These are phyloP conservation scores for Rhea pennata DNA, from an alignment of 2,113 vertebrate species.

Conservation along the genomic window DNA sequence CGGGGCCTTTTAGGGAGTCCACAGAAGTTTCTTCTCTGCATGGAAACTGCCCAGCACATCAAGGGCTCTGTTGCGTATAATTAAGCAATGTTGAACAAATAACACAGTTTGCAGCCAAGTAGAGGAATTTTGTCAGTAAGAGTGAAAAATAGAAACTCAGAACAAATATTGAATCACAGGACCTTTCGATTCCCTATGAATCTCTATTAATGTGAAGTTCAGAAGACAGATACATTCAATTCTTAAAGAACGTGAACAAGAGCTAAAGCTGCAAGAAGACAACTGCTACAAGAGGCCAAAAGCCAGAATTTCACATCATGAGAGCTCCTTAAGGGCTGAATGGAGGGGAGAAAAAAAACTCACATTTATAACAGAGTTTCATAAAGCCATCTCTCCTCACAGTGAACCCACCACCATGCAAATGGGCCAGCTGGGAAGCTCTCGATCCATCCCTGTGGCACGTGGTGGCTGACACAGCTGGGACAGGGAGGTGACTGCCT, in stretches of 20 bases:
- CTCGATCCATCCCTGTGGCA: neutral
- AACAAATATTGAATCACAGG: neutral
- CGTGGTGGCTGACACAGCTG: neutral
- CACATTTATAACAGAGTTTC: accelerated
- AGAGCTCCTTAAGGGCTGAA: neutral
- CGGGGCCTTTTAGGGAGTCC: neutral
- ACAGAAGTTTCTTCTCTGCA: neutral
- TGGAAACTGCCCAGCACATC: neutral
- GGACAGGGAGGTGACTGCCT: neutral
- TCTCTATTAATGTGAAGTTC: neutral
- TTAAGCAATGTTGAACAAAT: neutral
- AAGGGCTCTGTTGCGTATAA: no score
- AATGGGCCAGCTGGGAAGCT: neutral
- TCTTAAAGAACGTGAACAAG: neutral
- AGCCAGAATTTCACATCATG: accelerated
- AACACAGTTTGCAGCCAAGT: neutral
- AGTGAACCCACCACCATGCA: neutral
- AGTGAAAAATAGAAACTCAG: neutral
- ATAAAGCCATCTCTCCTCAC: neutral
- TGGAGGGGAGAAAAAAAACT: neutral
- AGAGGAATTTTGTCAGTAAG: neutral
- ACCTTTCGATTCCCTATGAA: neutral
- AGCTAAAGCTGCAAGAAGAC: neutral
- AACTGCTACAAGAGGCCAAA: neutral
- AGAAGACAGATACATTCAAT: accelerated